Base-by-base conservation (phyloP, 2,888 invertebrate species). In the Oligia latruncula region DNA sequence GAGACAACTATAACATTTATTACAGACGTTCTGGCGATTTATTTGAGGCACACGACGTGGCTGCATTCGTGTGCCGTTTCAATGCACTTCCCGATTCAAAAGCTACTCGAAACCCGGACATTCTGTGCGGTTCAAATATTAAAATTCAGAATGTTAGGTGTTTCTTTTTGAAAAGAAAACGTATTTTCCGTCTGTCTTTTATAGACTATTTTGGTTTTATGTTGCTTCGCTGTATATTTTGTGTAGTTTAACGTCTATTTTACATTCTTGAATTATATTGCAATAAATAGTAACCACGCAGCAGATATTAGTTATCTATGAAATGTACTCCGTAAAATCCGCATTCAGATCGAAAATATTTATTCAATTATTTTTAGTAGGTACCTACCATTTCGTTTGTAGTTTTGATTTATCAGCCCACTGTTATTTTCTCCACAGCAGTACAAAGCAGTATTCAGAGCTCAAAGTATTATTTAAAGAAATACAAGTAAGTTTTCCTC, bases 1-100 rank as follows among this genome's bases (percentile, higher is more conserved):
- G 46, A 81, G 77, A 82, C 83, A 72, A 71, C 84, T 74, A 76
- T 81, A 82, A 82, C 81, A 87, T 88, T 81, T 89, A 88, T 82
- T 74, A 81, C 35, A 83, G 78, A 84, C 78, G 72, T 80, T 74
- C 73, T 29, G 60, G 46, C 70, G 79, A 89, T 89, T 83, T 87
- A 88, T 88, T 71, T 78, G 71, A 74, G 65, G 83, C 77, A 79
- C 77, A 71, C 74, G 80, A 71, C 74, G 77, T 68, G 81, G 64
- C 35, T 68, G 49, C 75, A 80, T 82, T 83, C 81, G 72, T 29
- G 77, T 73, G 67, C 78, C 75, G 64, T 70, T 78, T 76, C 82
- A 74, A 67, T 88, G 82, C 85, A 82, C 76, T 84, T 80, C 78
- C 78, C 81, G 60, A 78, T 83, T 87, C 67, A 60, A 81, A 83